phyloP scores from a whole-genome alignment of 2,113 vertebrate species.

The Noctilio leporinus region DNA sequence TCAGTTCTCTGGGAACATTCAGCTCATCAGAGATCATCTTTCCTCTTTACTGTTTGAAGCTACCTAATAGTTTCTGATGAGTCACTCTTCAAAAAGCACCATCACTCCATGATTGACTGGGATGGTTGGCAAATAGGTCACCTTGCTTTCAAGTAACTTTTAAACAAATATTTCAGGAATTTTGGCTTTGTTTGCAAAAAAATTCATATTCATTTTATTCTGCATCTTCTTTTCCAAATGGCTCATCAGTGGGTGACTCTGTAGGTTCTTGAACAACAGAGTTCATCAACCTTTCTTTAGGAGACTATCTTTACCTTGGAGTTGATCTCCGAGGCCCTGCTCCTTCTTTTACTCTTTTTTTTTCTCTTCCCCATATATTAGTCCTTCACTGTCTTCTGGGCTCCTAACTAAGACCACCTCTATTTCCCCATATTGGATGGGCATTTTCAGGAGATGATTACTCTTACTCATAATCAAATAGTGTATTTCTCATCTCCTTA shows the following conservation, averaged over 20 bases:
- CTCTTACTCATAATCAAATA: not conserved
- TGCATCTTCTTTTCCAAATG: not conserved
- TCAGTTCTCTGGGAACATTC: not conserved
- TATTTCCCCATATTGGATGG: not conserved
- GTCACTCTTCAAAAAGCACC: slow-evolving; percentile 35
- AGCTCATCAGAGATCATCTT: not conserved
- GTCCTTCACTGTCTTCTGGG: not conserved
- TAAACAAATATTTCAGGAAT: slow-evolving; percentile 8
- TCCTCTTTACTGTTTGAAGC: not conserved
- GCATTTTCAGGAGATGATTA: not conserved
- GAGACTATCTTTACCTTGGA: not conserved
- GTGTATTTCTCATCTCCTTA: not conserved
- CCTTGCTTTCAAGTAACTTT: slow-evolving; percentile 12
- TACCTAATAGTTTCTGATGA: not conserved
- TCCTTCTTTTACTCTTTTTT: not conserved
- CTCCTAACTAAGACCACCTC: not conserved
- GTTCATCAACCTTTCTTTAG: not conserved
- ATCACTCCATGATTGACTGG: not conserved
- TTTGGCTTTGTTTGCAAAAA: slow-evolving; percentile 32
- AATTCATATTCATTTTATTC: slow-evolving; percentile 26
- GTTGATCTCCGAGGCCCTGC: not conserved
- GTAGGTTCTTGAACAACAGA: not conserved
- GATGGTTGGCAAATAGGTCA: not conserved
- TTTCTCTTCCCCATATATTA: not conserved
- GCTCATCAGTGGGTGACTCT: not conserved